Conservation (phyloP, 37 sponge, comb jelly and placozoan species). For the Halisarca cf. caerulea region DNA sequence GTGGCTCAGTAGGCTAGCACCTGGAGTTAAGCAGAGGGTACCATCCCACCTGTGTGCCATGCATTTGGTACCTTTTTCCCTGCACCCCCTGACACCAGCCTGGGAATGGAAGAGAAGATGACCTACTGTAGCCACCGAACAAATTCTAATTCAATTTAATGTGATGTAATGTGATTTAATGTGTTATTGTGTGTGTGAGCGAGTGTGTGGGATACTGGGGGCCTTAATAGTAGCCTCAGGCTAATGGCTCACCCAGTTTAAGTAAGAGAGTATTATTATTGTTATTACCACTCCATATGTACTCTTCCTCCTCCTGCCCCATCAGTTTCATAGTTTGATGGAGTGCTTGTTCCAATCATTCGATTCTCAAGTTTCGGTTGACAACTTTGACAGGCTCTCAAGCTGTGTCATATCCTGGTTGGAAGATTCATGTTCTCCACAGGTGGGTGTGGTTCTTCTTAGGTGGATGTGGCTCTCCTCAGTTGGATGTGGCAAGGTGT, state of each 20-base stretch:
- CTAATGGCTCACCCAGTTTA: not conserved
- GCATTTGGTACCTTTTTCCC: no score
- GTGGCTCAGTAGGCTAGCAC: no score
- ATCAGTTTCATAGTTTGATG: slow-evolving; percentile 82
- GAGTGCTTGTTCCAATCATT: slow-evolving; percentile 85
- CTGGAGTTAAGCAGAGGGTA: no score
- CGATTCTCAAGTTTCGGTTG: slow-evolving; percentile 67
- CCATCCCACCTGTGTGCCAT: no score
- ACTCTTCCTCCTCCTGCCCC: not conserved
- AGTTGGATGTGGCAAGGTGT: no score
- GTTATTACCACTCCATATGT: not conserved
- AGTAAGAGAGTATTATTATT: not conserved
- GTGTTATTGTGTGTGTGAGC: no score
- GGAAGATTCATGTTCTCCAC: slow-evolving; percentile 88
- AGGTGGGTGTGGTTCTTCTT: slow-evolving; percentile 27
- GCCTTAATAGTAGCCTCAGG: not conserved
- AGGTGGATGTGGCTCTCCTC: not conserved
- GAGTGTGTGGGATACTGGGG: no score
- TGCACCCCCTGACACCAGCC: no score
- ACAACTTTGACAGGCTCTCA: slow-evolving; percentile 86
- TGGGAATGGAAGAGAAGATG: no score
- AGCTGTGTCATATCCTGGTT: slow-evolving; percentile 85
- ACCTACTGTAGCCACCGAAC: no score
- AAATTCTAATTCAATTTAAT: no score
- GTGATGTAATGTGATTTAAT: no score